Evolutionary conservation across 2,888 invertebrate species (phyloP).

Genomic region (Mongoloraphidia duomilia): DNA sequence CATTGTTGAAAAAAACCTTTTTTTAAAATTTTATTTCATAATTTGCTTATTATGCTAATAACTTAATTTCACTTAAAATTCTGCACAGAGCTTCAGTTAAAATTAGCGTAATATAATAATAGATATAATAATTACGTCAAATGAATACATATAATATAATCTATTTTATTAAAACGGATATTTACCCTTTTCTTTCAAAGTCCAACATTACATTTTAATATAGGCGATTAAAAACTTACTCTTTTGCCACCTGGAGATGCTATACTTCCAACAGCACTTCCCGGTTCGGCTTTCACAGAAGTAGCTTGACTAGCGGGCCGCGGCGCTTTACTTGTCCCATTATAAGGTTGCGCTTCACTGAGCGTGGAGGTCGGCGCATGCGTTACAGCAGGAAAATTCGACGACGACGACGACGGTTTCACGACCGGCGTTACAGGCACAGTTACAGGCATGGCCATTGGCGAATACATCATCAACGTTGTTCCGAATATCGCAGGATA

Average conservation of each 20-base stretch:
- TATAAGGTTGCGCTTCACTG: constrained; percentile 6
- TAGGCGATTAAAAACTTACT: constrained; percentile 7
- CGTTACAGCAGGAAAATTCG: constrained; percentile 13
- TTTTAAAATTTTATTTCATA: too few relatives aligned
- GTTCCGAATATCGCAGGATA: constrained; percentile 37
- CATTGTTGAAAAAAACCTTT: too few relatives aligned
- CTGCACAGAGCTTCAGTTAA: too few relatives aligned
- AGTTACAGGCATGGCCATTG: constrained; percentile 31
- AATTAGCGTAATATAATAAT: too few relatives aligned
- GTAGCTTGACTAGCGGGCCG: constrained; percentile 37
- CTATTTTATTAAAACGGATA: too few relatives aligned
- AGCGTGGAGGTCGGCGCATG: neutral
- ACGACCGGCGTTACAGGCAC: constrained; percentile 23
- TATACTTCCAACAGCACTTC: constrained; percentile 31
- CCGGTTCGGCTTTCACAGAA: constrained; percentile 39
- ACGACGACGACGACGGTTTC: constrained; percentile 14
- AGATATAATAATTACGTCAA: too few relatives aligned
- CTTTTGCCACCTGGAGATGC: constrained; percentile 25
- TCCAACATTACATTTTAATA: constrained; percentile 11
- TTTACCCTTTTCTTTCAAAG: neutral
- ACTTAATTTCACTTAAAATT: too few relatives aligned
- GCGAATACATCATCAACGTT: constrained; percentile 46
- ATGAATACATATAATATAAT: too few relatives aligned
- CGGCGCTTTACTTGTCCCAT: constrained; percentile 12
- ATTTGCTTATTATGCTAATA: too few relatives aligned